A percentile compares a stretch with the other conserved stretches of the same genome.
Conservation (phyloP, 2,888 invertebrate species). For the Leucophora obtusa region DNA sequence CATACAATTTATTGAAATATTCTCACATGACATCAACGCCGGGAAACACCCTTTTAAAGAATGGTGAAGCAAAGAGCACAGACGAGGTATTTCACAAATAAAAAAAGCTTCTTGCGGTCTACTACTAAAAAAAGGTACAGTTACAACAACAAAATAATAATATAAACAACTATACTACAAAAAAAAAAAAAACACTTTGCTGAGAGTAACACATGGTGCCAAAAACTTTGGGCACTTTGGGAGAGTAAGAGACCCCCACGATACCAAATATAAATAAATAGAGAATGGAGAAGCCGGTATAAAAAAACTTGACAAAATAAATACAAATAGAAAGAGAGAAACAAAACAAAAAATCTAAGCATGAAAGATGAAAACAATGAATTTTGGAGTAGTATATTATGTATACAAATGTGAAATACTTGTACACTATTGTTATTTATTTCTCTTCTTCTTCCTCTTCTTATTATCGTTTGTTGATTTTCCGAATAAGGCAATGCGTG, state of each 20-base stretch:
- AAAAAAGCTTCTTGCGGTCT: constrained; percentile 35
- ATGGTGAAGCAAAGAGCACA: constrained; percentile 8
- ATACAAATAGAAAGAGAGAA: constrained; percentile 56
- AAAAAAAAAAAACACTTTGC: neutral
- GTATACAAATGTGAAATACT: constrained; percentile 10
- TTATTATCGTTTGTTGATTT: constrained; percentile 43
- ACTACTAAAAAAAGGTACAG: constrained; percentile 60
- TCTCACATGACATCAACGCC: constrained; percentile 54
- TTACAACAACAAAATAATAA: constrained; percentile 63
- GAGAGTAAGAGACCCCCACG: constrained; percentile 28
- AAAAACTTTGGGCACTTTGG: neutral
- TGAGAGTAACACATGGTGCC: neutral
- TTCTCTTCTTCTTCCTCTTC: constrained; percentile 15
- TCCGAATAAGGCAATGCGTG: constrained; percentile 56
- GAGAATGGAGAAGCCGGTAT: constrained; percentile 30
- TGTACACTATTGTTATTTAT: constrained; percentile 15
- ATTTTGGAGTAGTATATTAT: constrained; percentile 5
- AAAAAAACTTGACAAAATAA: constrained; percentile 11
- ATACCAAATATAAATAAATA: constrained; percentile 6
- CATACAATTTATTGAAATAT: neutral
- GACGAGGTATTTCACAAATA: constrained; percentile 20
- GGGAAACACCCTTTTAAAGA: constrained; percentile 61
- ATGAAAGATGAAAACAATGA: constrained; percentile 52
- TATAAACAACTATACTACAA: constrained; percentile 29
- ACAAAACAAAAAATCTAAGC: constrained; percentile 57